These are phyloP conservation scores for Acromyrmex heyeri DNA, from an alignment of 1,140 invertebrate genomes.

Conservation along the genomic window DNA sequence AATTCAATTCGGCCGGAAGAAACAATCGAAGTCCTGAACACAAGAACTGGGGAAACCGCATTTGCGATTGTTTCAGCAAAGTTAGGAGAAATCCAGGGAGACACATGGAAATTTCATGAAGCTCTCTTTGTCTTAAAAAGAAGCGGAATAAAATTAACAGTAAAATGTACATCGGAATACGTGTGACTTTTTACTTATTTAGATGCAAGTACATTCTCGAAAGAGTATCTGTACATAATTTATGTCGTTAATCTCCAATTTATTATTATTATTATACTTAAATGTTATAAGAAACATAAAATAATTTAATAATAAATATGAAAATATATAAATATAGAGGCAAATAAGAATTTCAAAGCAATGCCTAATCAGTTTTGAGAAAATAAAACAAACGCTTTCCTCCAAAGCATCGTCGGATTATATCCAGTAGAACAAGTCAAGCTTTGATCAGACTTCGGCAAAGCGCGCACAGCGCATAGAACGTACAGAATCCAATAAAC, in stretches of 20 bases:
- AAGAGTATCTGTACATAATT: neutral
- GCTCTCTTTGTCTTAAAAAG: neutral
- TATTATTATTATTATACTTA: neutral
- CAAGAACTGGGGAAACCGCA: constrained; percentile 16
- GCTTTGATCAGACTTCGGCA: constrained; percentile 19
- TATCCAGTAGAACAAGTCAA: constrained; percentile 39
- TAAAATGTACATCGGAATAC: neutral
- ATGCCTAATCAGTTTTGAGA: neutral
- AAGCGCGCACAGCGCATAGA: neutral
- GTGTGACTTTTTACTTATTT: neutral
- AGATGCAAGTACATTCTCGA: neutral
- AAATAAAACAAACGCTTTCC: neutral
- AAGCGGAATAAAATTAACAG: neutral
- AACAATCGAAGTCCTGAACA: constrained; percentile 41
- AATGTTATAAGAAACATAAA: neutral
- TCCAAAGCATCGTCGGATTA: constrained; percentile 9
- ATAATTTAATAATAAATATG: neutral
- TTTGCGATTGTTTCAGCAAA: constrained; percentile 23
- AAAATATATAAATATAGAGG: neutral
- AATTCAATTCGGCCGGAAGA: constrained; percentile 44
- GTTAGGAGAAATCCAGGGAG: constrained; percentile 19
- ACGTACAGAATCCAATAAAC: constrained; percentile 7
- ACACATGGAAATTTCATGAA: constrained; percentile 29
- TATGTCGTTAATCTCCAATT: neutral
- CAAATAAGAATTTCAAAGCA: neutral